Conservation (phyloP, 2,888 invertebrate genomes). For the Apamea crenata region DNA sequence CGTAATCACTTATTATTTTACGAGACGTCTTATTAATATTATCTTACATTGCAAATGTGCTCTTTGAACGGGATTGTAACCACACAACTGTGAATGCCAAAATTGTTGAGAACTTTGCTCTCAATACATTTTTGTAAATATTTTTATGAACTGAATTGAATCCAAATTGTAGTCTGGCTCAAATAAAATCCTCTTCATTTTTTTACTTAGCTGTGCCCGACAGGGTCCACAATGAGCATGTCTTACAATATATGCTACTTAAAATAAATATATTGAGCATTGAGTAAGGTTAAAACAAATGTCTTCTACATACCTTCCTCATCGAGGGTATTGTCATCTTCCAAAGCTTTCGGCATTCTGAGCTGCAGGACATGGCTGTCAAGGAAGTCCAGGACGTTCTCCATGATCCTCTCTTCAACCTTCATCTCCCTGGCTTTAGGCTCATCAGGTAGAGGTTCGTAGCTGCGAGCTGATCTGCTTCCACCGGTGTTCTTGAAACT, state of each 20-base stretch:
- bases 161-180: background rate
- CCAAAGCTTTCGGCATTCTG: constrained; percentile 86
- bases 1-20: constrained; percentile 8
- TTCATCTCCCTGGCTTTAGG: constrained; percentile 84
- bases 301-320: constrained; percentile 82
- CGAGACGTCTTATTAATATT: background rate
- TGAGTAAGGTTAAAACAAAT: background rate
- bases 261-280: background rate
- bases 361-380: constrained; percentile 85
- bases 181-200: background rate
- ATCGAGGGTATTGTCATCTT: constrained; percentile 86
- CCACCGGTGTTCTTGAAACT: constrained; percentile 85
- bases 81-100: background rate
- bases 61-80: background rate
- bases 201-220: background rate
- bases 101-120: background rate
- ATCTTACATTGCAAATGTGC: constrained; percentile 2
- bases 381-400: constrained; percentile 86
- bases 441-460: constrained; percentile 85
- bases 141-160: background rate
- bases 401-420: constrained; percentile 87
- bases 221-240: background rate
- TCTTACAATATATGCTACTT: background rate
- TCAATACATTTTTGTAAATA: background rate
- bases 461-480: constrained; percentile 85